Conservation (phyloP, 1,140 invertebrate species). For the Coenobita brevimanus region DNA sequence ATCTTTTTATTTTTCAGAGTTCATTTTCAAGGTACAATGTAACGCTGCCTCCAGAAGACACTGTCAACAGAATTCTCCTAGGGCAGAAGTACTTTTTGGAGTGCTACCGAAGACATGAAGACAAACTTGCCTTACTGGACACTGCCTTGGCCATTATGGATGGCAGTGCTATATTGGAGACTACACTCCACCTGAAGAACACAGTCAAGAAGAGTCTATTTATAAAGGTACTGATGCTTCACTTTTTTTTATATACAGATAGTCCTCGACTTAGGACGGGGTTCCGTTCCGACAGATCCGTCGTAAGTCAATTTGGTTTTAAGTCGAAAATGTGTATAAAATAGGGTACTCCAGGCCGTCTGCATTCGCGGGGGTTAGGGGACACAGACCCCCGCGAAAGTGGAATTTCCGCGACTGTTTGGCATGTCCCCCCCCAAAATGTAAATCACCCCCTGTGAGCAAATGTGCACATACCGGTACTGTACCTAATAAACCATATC, state of each 20-base stretch:
- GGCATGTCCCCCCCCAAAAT: too few relatives aligned
- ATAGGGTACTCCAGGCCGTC: too few relatives aligned
- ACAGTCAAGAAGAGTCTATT: constrained; percentile 56
- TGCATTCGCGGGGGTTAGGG: too few relatives aligned
- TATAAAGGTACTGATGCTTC: constrained; percentile 29
- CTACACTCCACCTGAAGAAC: constrained; percentile 49
- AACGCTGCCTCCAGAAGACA: constrained; percentile 54
- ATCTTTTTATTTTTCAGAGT: constrained; percentile 23
- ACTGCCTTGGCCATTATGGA: constrained; percentile 46
- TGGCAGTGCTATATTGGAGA: constrained; percentile 54
- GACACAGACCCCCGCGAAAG: too few relatives aligned
- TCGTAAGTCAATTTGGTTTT: too few relatives aligned
- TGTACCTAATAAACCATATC: too few relatives aligned
- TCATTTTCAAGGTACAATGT: constrained; percentile 54
- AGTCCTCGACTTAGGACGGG: too few relatives aligned
- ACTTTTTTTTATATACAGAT: not conserved
- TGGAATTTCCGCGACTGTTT: too few relatives aligned
- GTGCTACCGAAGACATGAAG: constrained; percentile 50
- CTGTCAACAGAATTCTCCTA: constrained; percentile 34
- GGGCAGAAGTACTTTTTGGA: constrained; percentile 52
- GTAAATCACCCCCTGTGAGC: too few relatives aligned
- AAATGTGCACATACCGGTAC: too few relatives aligned
- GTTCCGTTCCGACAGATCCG: too few relatives aligned
- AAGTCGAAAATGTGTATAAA: too few relatives aligned
- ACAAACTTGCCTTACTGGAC: constrained; percentile 50